phyloP scores from a whole-genome alignment of 2,888 invertebrate species.

The Drosophila prostipennis region DNA sequence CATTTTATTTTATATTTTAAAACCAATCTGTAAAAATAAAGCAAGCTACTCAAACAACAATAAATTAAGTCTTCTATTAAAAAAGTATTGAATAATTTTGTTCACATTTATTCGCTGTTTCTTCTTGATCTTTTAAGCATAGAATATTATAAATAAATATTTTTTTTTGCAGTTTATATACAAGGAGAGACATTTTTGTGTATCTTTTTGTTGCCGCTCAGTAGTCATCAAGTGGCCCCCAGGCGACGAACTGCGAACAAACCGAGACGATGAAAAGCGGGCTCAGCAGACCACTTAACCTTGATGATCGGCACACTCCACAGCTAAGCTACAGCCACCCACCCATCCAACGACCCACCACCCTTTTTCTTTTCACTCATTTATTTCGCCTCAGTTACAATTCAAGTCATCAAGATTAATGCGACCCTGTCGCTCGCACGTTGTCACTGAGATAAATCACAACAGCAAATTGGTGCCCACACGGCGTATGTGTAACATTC shows the following conservation, averaged over 20 bases:
- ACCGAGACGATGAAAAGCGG: constrained; percentile 29
- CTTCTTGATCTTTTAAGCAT: no score
- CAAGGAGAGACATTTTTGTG: constrained; percentile 9
- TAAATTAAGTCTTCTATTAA: no score
- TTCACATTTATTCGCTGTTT: no score
- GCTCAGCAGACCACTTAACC: constrained; percentile 57
- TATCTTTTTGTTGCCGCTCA: constrained; percentile 24
- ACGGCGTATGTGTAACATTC: constrained; percentile 63
- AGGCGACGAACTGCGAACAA: constrained; percentile 32
- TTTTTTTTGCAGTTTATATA: not conserved
- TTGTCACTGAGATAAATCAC: constrained; percentile 63
- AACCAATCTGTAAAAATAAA: no score
- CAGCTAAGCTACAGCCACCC: constrained; percentile 8
- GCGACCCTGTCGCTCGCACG: constrained; percentile 28
- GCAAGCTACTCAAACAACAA: no score
- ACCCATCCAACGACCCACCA: constrained; percentile 9
- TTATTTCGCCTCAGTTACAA: constrained; percentile 20
- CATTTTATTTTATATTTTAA: no score
- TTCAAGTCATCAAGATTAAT: constrained; percentile 54
- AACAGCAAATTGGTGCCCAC: constrained; percentile 55
- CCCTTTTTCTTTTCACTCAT: constrained; percentile 12
- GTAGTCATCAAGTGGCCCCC: constrained; percentile 44
- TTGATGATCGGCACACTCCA: constrained; percentile 58
- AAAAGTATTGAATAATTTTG: no score
- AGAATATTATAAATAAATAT: no score